Conservation (phyloP, 2,797 vertebrate genomes). For the Eulemur mongoz region DNA sequence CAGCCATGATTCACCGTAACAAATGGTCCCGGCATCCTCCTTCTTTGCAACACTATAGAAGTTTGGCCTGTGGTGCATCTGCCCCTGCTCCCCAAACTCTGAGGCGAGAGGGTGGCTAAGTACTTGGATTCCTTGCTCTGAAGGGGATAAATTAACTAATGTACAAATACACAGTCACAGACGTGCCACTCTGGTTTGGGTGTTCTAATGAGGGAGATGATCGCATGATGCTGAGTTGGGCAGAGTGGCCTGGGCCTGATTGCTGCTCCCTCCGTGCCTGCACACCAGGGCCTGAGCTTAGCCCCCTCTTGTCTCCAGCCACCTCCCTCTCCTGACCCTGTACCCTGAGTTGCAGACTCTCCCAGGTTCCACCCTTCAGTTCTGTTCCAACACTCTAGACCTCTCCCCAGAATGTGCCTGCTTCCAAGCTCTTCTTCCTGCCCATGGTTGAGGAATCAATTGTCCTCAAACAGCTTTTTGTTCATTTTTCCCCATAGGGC, state of each 20-base stretch:
- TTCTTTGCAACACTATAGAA: background rate
- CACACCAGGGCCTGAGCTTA: background rate
- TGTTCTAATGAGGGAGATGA: constrained; percentile 72
- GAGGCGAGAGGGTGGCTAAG: background rate
- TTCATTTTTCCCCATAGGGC: background rate
- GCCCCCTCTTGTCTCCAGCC: background rate
- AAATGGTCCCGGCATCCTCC: background rate
- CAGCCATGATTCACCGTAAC: background rate
- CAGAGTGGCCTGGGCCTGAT: background rate
- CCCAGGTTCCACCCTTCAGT: background rate
- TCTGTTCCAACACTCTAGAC: background rate
- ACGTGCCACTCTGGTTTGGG: constrained; percentile 17
- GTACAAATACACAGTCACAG: constrained; percentile 9
- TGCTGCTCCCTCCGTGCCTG: background rate
- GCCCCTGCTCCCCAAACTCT: background rate
- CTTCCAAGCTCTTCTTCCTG: background rate
- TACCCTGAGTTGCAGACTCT: background rate
- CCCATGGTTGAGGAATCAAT: background rate
- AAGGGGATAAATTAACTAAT: constrained; percentile 68
- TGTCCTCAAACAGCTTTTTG: background rate
- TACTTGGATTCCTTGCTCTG: background rate
- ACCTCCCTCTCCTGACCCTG: background rate
- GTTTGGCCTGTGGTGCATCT: background rate
- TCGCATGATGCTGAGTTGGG: constrained; percentile 62
- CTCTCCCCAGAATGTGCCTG: background rate